These are phyloP conservation scores for Brachypodius melanocephalos DNA, from an alignment of 2,113 vertebrate species.

Conservation along the genomic window DNA sequence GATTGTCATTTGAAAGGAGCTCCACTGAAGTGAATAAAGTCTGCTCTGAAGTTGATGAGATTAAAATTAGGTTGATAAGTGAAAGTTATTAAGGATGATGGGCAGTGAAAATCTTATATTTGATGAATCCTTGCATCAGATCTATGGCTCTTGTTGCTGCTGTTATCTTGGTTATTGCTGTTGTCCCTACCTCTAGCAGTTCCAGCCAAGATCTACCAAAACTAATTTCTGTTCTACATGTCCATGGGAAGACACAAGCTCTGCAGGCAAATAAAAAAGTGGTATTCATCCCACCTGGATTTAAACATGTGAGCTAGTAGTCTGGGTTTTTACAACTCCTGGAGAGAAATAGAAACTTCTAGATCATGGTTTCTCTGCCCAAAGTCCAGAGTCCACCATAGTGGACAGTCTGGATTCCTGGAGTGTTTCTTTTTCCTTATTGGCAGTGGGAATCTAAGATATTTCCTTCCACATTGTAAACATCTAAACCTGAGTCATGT, in stretches of 20 bases:
- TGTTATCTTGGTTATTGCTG: neutral
- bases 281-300: neutral
- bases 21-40: neutral
- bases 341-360: neutral
- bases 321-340: neutral
- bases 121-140: neutral
- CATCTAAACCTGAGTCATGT: neutral
- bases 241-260: neutral
- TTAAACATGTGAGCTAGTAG: neutral
- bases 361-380: neutral
- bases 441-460: neutral
- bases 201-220: neutral
- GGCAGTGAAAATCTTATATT: neutral
- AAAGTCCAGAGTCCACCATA: neutral
- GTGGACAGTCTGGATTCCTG: neutral
- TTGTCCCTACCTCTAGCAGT: neutral
- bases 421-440: neutral
- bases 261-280: neutral
- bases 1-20: neutral
- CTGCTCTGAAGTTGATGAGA: neutral
- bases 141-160: neutral
- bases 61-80: constrained; percentile 13
- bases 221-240: neutral
- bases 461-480: neutral
- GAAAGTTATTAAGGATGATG: neutral